Conservation (phyloP, 2,888 invertebrate species). For the Eupithecia pulchellata region DNA sequence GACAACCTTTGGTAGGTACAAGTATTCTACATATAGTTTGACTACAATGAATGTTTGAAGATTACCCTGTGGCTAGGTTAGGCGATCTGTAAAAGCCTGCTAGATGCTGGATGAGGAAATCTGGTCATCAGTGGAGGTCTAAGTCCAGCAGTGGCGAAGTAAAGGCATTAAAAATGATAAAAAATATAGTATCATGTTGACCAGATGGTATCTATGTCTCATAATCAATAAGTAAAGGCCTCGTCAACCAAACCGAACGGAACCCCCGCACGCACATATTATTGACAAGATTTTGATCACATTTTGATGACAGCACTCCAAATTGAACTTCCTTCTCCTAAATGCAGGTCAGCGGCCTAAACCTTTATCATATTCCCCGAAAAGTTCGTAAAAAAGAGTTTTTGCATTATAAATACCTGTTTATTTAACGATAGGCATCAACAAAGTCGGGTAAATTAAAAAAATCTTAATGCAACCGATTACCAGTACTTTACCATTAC, state of each 20-base stretch:
- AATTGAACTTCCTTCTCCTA: neutral
- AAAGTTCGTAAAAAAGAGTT: conserved; percentile 6
- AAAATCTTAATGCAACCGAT: conserved; percentile 46
- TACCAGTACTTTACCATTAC: conserved; percentile 28
- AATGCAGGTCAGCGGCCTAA: neutral
- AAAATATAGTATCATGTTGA: neutral
- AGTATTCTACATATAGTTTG: no score
- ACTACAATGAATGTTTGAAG: no score
- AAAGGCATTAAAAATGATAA: neutral
- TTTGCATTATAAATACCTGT: conserved; percentile 34
- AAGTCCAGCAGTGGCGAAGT: neutral
- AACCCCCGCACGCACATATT: neutral
- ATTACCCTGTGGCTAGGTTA: neutral
- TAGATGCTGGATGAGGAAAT: neutral
- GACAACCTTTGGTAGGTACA: neutral
- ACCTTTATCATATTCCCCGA: conserved; percentile 27
- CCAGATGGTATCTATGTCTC: neutral
- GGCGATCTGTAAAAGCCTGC: neutral
- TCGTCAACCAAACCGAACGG: neutral
- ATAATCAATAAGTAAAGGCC: neutral
- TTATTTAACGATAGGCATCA: conserved; percentile 29
- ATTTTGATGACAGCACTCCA: neutral
- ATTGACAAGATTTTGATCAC: conserved; percentile 1
- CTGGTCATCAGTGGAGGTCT: neutral
- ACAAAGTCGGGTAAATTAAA: conserved; percentile 36